These are phyloP conservation scores for Trachythela sp. DNA, from an alignment of 64 coral and sea anemone species.

Conservation along the genomic window DNA sequence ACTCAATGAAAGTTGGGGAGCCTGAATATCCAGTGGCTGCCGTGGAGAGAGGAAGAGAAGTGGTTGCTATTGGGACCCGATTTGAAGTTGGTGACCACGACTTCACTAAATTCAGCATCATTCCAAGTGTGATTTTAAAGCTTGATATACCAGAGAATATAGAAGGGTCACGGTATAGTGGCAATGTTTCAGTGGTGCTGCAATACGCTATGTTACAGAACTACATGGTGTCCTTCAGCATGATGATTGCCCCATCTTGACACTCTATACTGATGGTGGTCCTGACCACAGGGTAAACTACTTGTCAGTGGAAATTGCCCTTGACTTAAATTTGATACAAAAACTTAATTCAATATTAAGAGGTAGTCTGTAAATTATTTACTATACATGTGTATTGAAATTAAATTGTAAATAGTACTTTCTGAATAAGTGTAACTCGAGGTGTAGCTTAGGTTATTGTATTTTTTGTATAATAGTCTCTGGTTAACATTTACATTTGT, in stretches of 20 bases:
- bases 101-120: constrained; percentile 38
- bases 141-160: constrained; percentile 41
- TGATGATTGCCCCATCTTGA: background rate
- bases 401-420: too few species aligned
- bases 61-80: constrained; percentile 15
- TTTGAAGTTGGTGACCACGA: constrained; percentile 39
- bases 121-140: constrained; percentile 34
- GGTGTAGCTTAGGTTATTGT: too few species aligned
- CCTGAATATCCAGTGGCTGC: constrained; percentile 37
- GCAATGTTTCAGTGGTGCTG: constrained; percentile 35
- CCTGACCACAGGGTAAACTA: constrained; percentile 22
- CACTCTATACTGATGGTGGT: constrained; percentile 11
- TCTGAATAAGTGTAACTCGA: too few species aligned
- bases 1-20: constrained; percentile 43
- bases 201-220: constrained; percentile 29
- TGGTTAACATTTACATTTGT: too few species aligned
- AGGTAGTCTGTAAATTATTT: too few species aligned
- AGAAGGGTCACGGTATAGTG: constrained; percentile 29
- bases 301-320: constrained; percentile 9
- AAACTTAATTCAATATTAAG: too few species aligned
- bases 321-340: too few species aligned
- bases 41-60: constrained; percentile 19
- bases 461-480: too few species aligned
- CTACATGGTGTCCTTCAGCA: constrained; percentile 37
- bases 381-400: too few species aligned